A percentile compares a stretch with the other conserved stretches of the same genome.
Conservation (phyloP, 2,797 vertebrate species). For the Anisognathus igniventris region DNA sequence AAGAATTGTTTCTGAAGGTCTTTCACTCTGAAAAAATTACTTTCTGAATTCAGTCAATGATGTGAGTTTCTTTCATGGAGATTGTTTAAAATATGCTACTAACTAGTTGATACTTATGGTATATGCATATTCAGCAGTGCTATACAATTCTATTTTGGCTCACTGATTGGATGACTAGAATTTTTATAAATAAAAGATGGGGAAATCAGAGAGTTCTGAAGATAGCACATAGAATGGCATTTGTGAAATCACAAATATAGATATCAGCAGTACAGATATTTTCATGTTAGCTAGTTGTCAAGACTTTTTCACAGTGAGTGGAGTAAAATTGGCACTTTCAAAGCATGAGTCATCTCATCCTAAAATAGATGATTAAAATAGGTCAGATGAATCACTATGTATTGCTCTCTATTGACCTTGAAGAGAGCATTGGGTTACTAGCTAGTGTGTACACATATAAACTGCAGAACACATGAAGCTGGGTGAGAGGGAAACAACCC, state of each 20-base stretch:
- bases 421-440: conserved; percentile 1
- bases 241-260: conserved; percentile 55
- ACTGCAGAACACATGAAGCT: neutral
- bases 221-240: conserved; percentile 10
- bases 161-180: conserved; percentile 23
- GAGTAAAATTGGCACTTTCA: conserved; percentile 55
- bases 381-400: conserved; percentile 61
- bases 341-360: conserved; percentile 53
- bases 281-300: conserved; percentile 58
- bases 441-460: neutral
- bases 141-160: conserved; percentile 4
- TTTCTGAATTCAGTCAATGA: neutral
- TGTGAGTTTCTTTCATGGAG: neutral
- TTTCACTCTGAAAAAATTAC: neutral
- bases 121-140: conserved; percentile 29
- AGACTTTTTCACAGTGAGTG: conserved; percentile 43
- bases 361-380: conserved; percentile 62
- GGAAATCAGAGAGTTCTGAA: conserved; percentile 40
- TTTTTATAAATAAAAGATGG: conserved; percentile 27
- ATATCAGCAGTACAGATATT: conserved; percentile 45
- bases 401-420: conserved; percentile 54
- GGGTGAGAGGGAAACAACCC: neutral
- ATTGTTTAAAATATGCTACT: neutral
- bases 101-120: neutral
- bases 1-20: neutral